phyloP scores from a whole-genome alignment of 1,140 invertebrate species.

The Cryptotermes secundus region DNA sequence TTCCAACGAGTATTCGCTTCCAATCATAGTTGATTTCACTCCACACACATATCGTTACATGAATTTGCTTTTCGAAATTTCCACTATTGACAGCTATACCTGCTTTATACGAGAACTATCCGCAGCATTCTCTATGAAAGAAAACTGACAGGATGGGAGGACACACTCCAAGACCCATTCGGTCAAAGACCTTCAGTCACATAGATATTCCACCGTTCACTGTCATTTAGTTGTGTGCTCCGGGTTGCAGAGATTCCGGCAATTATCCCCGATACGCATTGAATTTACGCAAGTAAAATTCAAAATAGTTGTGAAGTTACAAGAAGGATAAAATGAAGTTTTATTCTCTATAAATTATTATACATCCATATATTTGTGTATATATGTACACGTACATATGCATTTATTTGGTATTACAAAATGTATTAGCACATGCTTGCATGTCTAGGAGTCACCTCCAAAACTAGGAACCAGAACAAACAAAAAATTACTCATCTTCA shows the following conservation, averaged over 20 bases:
- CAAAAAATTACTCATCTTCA: no score
- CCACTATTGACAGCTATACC: not conserved
- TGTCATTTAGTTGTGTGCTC: not conserved
- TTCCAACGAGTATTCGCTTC: slow-evolving; percentile 82
- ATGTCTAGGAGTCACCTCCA: no score
- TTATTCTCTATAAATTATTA: no score
- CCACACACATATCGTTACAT: not conserved
- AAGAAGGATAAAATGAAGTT: no score
- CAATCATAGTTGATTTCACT: slow-evolving; percentile 61
- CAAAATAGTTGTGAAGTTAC: no score
- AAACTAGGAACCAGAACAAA: no score
- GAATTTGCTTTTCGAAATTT: not conserved
- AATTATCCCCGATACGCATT: not conserved
- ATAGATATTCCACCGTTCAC: not conserved
- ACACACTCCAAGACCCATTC: not conserved
- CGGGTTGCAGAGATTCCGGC: not conserved
- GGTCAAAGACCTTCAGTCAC: not conserved
- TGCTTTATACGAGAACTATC: not conserved
- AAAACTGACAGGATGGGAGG: not conserved
- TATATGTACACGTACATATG: no score
- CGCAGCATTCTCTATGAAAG: not conserved
- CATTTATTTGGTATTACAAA: no score
- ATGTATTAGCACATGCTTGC: no score
- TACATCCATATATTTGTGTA: no score
- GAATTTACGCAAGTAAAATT: no score